Percentiles rank a stretch among this genome's conserved stretches.
Evolutionary conservation across 1,140 invertebrate genomes (phyloP).

Genomic region (Wasmannia auropunctata): DNA sequence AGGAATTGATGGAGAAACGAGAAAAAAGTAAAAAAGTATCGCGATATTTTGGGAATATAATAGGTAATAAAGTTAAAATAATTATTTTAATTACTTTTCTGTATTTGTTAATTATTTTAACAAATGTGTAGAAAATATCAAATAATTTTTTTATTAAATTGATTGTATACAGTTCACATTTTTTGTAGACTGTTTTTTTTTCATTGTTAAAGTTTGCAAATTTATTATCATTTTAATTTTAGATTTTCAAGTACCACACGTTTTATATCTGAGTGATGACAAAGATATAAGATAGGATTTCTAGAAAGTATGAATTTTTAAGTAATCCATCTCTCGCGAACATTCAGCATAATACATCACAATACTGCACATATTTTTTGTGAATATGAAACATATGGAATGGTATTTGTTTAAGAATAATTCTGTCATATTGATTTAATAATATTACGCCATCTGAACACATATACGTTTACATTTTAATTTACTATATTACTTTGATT

Average conservation of each 20-base stretch:
- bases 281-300: not conserved
- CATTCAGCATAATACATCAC: not conserved
- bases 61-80: not conserved
- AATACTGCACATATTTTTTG: no score
- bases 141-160: constrained; percentile 11
- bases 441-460: not conserved
- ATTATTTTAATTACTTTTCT: not conserved
- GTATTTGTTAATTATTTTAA: not conserved
- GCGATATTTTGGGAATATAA: not conserved
- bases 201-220: not conserved
- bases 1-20: not conserved
- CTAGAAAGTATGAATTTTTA: not conserved
- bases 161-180: not conserved
- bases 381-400: not conserved
- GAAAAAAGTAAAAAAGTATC: not conserved
- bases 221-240: not conserved
- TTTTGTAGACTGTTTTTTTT: not conserved
- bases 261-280: not conserved
- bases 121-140: not conserved
- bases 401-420: not conserved
- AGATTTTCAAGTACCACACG: not conserved
- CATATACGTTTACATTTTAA: not conserved
- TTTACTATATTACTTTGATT: not conserved
- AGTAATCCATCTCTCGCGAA: not conserved
- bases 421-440: not conserved